These are phyloP conservation scores for Aphaenogaster floridana DNA, from an alignment of 1,140 invertebrate species.

Conservation along the genomic window DNA sequence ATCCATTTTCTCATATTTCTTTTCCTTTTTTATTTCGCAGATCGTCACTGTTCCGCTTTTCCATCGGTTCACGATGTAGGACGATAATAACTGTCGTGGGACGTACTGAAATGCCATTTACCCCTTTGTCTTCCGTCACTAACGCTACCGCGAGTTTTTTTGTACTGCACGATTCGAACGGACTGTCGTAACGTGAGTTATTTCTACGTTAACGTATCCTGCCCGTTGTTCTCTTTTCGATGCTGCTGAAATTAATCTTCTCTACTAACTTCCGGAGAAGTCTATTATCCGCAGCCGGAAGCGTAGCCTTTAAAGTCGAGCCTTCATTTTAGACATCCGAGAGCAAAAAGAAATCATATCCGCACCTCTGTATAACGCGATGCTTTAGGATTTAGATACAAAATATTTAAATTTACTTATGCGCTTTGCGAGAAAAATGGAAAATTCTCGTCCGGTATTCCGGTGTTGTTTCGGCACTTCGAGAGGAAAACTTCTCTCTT, in stretches of 20 bases:
- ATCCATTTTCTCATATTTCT: constrained; percentile 3
- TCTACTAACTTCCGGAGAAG: constrained; percentile 21
- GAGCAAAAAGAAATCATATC: not conserved
- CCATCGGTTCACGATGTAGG: constrained; percentile 29
- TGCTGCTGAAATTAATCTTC: constrained; percentile 42
- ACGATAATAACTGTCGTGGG: constrained; percentile 30
- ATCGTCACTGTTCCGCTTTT: constrained; percentile 29
- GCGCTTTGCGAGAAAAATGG: not conserved
- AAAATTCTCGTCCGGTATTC: not conserved
- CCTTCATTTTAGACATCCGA: not conserved
- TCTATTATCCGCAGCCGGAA: constrained; percentile 33
- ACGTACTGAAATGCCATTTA: constrained; percentile 43
- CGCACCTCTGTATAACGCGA: not conserved
- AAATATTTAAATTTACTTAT: not conserved
- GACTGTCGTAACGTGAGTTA: constrained; percentile 29
- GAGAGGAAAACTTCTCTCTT: not conserved
- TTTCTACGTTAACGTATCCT: constrained; percentile 13
- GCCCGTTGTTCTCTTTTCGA: constrained; percentile 3
- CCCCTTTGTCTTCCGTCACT: constrained; percentile 21
- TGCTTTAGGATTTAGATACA: not conserved
- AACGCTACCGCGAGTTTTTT: constrained; percentile 17
- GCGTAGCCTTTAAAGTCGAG: constrained; percentile 26
- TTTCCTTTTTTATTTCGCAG: not conserved
- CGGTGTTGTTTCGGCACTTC: not conserved
- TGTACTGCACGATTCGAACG: not conserved